Conservation (phyloP, 2,797 vertebrate species). For the Corythornis leucogaster region DNA sequence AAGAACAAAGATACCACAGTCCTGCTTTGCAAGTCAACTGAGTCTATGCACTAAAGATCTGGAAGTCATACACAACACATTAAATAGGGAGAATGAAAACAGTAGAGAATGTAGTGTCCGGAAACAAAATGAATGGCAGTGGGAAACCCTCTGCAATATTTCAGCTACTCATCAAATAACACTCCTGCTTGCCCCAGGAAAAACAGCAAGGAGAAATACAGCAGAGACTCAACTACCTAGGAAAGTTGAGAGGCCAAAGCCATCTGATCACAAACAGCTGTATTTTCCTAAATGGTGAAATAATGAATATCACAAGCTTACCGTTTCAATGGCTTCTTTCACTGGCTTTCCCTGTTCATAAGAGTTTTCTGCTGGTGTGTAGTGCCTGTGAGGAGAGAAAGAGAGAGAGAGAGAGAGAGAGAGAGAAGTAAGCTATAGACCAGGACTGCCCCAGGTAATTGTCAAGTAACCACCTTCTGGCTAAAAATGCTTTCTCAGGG, state of each 20-base stretch:
- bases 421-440: background rate
- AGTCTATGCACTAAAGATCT: too few species aligned
- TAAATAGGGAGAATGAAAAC: background rate
- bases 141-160: background rate
- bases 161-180: background rate
- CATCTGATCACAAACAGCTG: background rate
- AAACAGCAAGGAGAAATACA: background rate
- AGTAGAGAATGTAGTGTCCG: background rate
- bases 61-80: background rate
- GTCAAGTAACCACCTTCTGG: background rate
- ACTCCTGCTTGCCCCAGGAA: background rate
- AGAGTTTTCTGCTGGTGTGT: background rate
- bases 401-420: background rate
- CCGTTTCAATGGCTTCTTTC: constrained; percentile 21
- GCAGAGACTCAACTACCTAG: background rate
- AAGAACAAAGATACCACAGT: background rate
- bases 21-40: background rate
- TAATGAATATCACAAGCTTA: constrained; percentile 16
- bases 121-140: background rate
- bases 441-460: background rate
- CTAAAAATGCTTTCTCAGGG: background rate
- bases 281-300: background rate
- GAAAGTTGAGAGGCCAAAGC: background rate
- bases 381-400: background rate
- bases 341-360: background rate